Base-by-base conservation (phyloP, 2,888 invertebrate genomes). In the Drosophila robusta region DNA sequence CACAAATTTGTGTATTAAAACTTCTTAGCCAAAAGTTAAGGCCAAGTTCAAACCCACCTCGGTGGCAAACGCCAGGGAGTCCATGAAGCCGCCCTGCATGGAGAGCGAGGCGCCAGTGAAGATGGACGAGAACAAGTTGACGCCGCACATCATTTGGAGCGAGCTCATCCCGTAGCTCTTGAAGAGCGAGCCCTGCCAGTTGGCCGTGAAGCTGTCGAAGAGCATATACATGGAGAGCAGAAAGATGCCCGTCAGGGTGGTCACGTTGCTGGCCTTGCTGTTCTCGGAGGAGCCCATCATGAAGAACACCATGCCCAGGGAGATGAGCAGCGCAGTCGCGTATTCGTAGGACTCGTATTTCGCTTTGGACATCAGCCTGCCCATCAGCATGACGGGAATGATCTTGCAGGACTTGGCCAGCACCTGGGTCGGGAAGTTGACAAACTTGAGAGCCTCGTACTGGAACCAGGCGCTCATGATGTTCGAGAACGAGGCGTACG, bases 391-490 rank as follows among this genome's bases (percentile, higher is more conserved):
- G 49, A 99, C 99, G 1, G 98, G 98, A 85, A 98, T 97, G 78
- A 98, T 97, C 93, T 99, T 99, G 77, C 98, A 98, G n/a, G 99
- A 98, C 93, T 99, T 99, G 0, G 98, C 98, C 74, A 98, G 92
- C 70, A 97, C 98, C 94, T 99, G 99, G 49, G 98, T 98, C 2
- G 99, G 99, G 92, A 99, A 99, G 90, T 97, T 98, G 88, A 99
- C 98, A 92, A 96, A 99, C 92, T 99, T 99, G 46, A 99, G 94
- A 22, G 99, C 99, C 93, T 99, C 99, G 91, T 99, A 99, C 93
- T 99, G 99, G 92, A 98, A 99, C 99, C 99, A 99, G 49, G 98
- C 98, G 91, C 98, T 98, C 94, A 99, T 95, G 75, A 99, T 97
- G 92, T 99, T 99, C 14, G 98, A 98, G 88, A 99, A 95, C 4